Evolutionary conservation across 2,113 vertebrate species (phyloP).

Genomic region (Pachyramphus minor): DNA sequence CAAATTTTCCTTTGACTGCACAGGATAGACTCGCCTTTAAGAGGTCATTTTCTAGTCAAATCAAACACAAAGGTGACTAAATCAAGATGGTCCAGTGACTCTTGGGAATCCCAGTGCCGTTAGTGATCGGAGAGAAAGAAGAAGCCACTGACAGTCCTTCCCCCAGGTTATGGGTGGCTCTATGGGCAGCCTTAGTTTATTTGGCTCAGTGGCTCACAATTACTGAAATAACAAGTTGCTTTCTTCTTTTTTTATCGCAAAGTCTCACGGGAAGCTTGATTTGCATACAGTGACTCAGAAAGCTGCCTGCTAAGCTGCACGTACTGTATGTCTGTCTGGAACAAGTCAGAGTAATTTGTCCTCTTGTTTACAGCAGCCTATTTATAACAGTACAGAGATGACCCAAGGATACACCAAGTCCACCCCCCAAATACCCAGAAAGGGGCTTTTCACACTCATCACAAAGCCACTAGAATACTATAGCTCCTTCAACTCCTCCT

Average conservation of each 20-base stretch:
- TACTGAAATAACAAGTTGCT: conserved; percentile 47
- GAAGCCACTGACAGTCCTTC: background rate
- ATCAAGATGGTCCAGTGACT: background rate
- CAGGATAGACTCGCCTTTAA: background rate
- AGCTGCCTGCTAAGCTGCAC: conserved; percentile 67
- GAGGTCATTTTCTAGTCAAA: background rate
- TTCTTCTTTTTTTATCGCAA: conserved; percentile 47
- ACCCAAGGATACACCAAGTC: conserved; percentile 7
- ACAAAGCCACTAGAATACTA: background rate
- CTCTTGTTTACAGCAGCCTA: conserved; percentile 63
- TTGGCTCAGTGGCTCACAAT: background rate
- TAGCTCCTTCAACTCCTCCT: background rate
- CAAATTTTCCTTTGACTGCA: background rate
- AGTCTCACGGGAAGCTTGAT: conserved; percentile 59
- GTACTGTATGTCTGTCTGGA: conserved; percentile 65
- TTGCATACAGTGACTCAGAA: conserved; percentile 69
- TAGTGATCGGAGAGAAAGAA: background rate
- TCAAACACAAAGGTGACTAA: background rate
- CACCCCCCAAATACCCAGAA: conserved; percentile 7
- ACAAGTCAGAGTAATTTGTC: conserved; percentile 60
- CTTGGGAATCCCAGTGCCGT: background rate
- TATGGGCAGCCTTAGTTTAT: background rate
- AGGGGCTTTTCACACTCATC: conserved; percentile 22
- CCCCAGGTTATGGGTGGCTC: background rate
- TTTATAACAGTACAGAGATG: conserved; percentile 46